Evolutionary conservation across 2,797 vertebrate species (phyloP).

Genomic region (Tachyglossus aculeatus): DNA sequence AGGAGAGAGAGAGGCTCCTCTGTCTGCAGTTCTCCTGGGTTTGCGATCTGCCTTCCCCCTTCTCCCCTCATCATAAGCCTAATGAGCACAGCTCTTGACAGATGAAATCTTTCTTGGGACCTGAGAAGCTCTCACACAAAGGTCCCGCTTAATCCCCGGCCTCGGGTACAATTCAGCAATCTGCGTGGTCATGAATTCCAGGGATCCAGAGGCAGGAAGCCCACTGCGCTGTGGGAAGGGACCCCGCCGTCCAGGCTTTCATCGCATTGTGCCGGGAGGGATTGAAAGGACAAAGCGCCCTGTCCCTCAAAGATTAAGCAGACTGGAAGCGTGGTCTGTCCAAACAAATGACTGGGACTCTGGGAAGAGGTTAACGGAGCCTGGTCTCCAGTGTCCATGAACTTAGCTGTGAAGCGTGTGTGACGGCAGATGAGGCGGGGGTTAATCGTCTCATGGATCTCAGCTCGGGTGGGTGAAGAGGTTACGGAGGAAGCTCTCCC

Average conservation of each 20-base stretch:
- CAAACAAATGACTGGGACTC: constrained; percentile 75
- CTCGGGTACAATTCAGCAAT: constrained; percentile 85
- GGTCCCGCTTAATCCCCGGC: constrained; percentile 82
- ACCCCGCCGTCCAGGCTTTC: constrained; percentile 80
- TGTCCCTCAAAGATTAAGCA: constrained; percentile 90
- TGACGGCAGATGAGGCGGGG: too few species aligned
- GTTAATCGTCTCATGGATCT: constrained; percentile 71
- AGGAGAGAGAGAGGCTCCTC: too few species aligned
- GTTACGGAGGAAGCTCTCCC: constrained; percentile 42
- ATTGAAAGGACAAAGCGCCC: constrained; percentile 87
- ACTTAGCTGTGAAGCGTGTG: too few species aligned
- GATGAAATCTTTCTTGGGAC: constrained; percentile 88
- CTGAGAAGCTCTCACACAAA: constrained; percentile 85
- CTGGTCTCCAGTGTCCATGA: constrained; percentile 65
- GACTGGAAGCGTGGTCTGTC: constrained; percentile 80
- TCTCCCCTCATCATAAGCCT: constrained; percentile 76
- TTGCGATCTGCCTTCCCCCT: constrained; percentile 79
- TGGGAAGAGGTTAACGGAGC: constrained; percentile 74
- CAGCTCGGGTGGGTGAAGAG: constrained; percentile 59
- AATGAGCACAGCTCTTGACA: constrained; percentile 90
- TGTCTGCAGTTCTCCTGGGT: too few species aligned
- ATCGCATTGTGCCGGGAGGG: constrained; percentile 86
- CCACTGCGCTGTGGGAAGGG: constrained; percentile 77
- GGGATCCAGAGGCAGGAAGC: constrained; percentile 88
- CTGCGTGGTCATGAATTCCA: constrained; percentile 91